These are phyloP conservation scores for Gulo gulo DNA, from an alignment of 2,113 vertebrate genomes.

Conservation along the genomic window DNA sequence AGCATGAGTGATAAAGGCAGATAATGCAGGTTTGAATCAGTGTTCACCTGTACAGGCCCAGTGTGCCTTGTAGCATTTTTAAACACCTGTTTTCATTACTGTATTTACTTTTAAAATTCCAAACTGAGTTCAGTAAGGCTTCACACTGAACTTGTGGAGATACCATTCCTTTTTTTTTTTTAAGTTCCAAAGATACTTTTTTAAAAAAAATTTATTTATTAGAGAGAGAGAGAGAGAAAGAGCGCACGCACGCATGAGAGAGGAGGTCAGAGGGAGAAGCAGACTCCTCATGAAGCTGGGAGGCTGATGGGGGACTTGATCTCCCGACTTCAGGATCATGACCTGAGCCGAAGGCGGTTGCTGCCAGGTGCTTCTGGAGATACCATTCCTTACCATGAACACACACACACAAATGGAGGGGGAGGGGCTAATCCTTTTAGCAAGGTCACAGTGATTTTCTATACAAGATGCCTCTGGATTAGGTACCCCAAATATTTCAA, in stretches of 20 bases:
- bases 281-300: no score
- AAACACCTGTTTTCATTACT: constrained; percentile 40
- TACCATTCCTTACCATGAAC: neutral
- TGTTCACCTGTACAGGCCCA: constrained; percentile 14
- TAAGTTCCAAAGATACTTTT: no score
- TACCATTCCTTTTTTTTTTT: neutral
- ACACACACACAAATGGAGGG: no score
- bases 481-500: neutral
- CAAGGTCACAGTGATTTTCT: neutral
- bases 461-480: neutral
- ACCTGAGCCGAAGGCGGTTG: no score
- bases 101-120: constrained; percentile 34
- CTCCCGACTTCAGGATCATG: no score
- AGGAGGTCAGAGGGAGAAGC: no score
- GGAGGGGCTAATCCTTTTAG: neutral
- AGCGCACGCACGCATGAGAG: no score
- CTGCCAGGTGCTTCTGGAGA: neutral
- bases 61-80: constrained; percentile 37
- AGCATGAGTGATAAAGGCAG: neutral
- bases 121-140: neutral
- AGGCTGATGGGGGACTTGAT: no score
- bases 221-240: no score
- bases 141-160: neutral
- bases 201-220: no score
- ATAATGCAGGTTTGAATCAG: constrained; percentile 50